A percentile compares a stretch with the other conserved stretches of the same genome.
Conservation (phyloP, 2,113 vertebrate genomes). For the Hippopotamus amphibius region DNA sequence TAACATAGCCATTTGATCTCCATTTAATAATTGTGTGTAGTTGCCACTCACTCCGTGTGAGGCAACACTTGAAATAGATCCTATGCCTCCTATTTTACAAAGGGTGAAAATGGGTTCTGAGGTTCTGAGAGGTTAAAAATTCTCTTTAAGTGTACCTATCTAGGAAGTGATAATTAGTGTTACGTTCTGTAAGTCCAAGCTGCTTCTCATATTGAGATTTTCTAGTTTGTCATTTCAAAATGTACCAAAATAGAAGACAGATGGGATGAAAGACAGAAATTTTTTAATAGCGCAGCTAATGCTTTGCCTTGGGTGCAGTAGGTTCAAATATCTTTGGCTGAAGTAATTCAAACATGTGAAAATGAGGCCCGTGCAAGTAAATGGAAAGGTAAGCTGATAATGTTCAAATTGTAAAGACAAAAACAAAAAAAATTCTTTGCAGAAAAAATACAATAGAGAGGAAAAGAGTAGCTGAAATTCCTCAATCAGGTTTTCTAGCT, state of each 20-base stretch:
- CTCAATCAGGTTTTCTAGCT: background rate
- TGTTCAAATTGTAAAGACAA: background rate
- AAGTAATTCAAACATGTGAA: background rate
- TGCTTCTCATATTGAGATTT: background rate
- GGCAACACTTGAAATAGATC: background rate
- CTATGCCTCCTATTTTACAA: background rate
- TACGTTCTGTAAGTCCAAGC: background rate
- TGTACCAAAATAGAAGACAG: background rate
- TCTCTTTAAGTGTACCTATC: background rate
- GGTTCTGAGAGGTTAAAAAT: background rate
- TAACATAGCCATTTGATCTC: background rate
- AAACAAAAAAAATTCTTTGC: background rate
- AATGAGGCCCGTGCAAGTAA: background rate
- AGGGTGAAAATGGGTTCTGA: background rate
- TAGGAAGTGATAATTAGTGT: background rate
- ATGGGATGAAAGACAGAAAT: background rate
- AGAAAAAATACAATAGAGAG: background rate
- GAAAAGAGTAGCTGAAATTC: background rate
- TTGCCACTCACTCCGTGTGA: background rate
- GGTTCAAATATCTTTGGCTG: background rate
- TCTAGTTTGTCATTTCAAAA: conserved; percentile 32
- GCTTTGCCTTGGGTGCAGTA: background rate
- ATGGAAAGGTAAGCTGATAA: background rate
- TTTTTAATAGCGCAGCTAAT: background rate
- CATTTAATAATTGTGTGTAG: background rate